Base-by-base conservation (phyloP, 2,113 vertebrate genomes). In the Halichoeres trimaculatus region DNA sequence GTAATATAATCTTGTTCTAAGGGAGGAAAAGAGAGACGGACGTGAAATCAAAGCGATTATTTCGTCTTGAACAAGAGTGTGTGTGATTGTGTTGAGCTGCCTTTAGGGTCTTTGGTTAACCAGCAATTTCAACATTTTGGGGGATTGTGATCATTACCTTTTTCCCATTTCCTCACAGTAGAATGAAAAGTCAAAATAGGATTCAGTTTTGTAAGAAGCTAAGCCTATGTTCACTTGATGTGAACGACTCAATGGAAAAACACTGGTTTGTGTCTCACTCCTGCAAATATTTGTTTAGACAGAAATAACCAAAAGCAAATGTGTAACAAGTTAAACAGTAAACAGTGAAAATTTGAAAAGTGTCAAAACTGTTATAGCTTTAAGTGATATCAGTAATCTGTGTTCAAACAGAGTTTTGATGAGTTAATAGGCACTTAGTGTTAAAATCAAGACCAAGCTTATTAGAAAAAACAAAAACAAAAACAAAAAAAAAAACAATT, bases 11-110 rank as follows among this genome's bases (percentile, higher is more conserved):
- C 71, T 78, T 74, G 70, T 84, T 85, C 78, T 72, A 57, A 70
- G 30, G 30, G 74, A 86, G 69, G 85, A 57, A 70, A 74, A 86
- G 72, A 86, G 62, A 76, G 64, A 76, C 68, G 51, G 52, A 89
- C 76, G 79, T 82, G 85, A 81, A 90, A 87, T 80, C 67, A 70
- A 81, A 86, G 76, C 34, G 38, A 84, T 86, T 88, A 86, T 87
- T 90, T 88, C 58, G 78, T 84, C 59, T 70, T 45, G 47, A 73
- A 58, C 10, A 16, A 52, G 47, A 57, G 58, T 41, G 68, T 73
- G 65, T 62, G 67, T 65, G 53, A 76, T 58, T 74, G 70, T 85
- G 55, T 73, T 65, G 36, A 62, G 69, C 59, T 41, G 67, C 77
- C 66, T 84, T 71, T 45, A 56, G 84, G 80, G 67, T 81, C 80